These are phyloP conservation scores for Ptychadena robeensis DNA, from an alignment of 2,797 vertebrate species.

Conservation along the genomic window DNA sequence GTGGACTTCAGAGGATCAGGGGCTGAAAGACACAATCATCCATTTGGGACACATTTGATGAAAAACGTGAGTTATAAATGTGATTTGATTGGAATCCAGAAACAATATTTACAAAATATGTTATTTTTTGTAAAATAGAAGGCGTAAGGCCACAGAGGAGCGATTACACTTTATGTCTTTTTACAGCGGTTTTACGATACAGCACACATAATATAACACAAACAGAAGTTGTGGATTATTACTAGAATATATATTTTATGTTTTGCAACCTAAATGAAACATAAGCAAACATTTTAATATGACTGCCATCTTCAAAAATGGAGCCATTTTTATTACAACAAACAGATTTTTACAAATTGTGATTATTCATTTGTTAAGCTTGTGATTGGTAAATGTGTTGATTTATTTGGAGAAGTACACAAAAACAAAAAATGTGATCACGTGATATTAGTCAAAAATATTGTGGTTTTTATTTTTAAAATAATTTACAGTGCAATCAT, in stretches of 20 bases:
- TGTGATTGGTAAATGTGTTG: neutral
- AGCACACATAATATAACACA: neutral
- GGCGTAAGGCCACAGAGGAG: neutral
- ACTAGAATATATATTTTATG: neutral
- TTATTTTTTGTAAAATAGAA: too few species aligned
- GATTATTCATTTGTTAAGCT: neutral
- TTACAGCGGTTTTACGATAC: too few species aligned
- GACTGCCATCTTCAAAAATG: neutral
- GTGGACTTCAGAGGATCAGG: too few species aligned
- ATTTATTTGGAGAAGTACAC: neutral
- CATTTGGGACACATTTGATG: too few species aligned
- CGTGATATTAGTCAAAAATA: conserved; percentile 35
- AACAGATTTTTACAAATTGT: too few species aligned
- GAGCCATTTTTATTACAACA: too few species aligned
- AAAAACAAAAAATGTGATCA: neutral
- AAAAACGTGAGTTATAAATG: too few species aligned
- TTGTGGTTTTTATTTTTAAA: conserved; percentile 35
- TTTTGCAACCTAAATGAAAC: neutral
- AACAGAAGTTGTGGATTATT: too few species aligned
- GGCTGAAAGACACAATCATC: too few species aligned
- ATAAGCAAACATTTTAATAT: neutral
- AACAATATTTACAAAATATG: too few species aligned
- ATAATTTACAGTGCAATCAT: conserved; percentile 47
- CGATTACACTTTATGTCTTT: too few species aligned
- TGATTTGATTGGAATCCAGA: too few species aligned